These are phyloP conservation scores for Opisthograptis luteolata DNA, from an alignment of 2,888 invertebrate species.

Conservation along the genomic window DNA sequence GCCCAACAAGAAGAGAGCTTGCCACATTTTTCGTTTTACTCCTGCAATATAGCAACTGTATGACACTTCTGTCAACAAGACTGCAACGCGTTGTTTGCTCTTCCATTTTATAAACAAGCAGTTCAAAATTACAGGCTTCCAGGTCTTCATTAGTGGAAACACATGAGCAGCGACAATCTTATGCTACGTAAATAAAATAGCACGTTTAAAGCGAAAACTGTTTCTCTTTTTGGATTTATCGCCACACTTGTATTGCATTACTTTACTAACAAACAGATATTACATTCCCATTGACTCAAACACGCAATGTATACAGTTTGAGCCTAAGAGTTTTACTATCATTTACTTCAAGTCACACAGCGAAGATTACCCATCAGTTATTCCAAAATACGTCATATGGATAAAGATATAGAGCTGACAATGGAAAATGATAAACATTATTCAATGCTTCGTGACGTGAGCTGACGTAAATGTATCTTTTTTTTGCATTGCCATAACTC, in stretches of 20 bases:
- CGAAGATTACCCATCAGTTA: not conserved
- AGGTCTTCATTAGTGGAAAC: slow-evolving; percentile 54
- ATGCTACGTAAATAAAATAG: slow-evolving; percentile 40
- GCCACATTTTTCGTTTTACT: slow-evolving; percentile 39
- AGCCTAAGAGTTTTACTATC: not conserved
- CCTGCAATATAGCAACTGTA: slow-evolving; percentile 27
- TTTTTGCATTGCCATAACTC: slow-evolving; percentile 4
- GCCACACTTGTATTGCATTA: not conserved
- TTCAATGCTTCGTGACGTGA: slow-evolving; percentile 1
- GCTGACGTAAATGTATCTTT: slow-evolving; percentile 3
- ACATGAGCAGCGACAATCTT: slow-evolving; percentile 41
- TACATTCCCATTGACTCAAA: not conserved
- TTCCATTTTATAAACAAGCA: slow-evolving; percentile 58
- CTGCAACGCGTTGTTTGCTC: slow-evolving; percentile 38
- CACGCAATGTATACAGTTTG: not conserved
- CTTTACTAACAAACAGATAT: not conserved
- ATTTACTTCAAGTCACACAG: not conserved
- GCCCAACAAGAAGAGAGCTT: slow-evolving; percentile 40
- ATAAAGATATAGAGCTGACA: not conserved
- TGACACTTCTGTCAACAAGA: slow-evolving; percentile 42
- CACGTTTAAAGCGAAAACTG: not conserved
- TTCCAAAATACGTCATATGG: not conserved
- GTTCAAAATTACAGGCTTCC: slow-evolving; percentile 57
- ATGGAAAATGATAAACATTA: not conserved
- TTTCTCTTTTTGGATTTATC: not conserved